Evolutionary conservation across 1,140 invertebrate genomes (phyloP).

Genomic region (Anagrus nilaparvatae): DNA sequence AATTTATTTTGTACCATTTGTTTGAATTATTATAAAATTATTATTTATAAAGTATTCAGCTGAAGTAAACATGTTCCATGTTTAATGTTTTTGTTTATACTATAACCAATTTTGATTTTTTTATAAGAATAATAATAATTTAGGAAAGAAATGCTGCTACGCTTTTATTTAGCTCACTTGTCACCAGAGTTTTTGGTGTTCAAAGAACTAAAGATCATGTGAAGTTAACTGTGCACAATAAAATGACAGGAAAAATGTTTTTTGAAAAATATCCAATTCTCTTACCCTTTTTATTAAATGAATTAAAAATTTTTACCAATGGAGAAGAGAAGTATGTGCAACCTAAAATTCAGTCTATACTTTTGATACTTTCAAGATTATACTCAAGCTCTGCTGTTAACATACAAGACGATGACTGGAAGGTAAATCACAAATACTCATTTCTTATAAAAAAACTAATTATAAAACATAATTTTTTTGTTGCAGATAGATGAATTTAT

Average conservation of each 20-base stretch:
- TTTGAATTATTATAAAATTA: constrained; percentile 2
- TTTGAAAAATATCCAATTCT: constrained; percentile 74
- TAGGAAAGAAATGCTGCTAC: constrained; percentile 80
- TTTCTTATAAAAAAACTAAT: constrained; percentile 1
- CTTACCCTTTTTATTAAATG: constrained; percentile 64
- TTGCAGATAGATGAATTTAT: constrained; percentile 12
- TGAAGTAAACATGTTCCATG: too few relatives aligned
- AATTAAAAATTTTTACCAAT: constrained; percentile 46
- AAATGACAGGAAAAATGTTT: constrained; percentile 68
- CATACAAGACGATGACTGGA: constrained; percentile 51
- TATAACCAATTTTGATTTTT: neutral
- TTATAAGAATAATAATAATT: constrained; percentile 15
- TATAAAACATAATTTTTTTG: neutral
- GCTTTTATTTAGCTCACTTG: constrained; percentile 72
- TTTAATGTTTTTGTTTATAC: too few relatives aligned
- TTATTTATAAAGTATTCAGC: constrained; percentile 3
- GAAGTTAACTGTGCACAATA: constrained; percentile 64
- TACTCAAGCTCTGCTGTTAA: constrained; percentile 61
- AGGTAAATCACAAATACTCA: constrained; percentile 37
- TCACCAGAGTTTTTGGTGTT: constrained; percentile 84
- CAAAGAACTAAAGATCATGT: constrained; percentile 63
- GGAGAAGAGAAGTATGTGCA: constrained; percentile 34
- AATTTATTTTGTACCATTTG: constrained; percentile 3
- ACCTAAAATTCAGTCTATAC: constrained; percentile 60
- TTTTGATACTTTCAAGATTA: constrained; percentile 68